Base-by-base conservation (phyloP, 2,888 invertebrate species). In the Sarcophaga carnaria region DNA sequence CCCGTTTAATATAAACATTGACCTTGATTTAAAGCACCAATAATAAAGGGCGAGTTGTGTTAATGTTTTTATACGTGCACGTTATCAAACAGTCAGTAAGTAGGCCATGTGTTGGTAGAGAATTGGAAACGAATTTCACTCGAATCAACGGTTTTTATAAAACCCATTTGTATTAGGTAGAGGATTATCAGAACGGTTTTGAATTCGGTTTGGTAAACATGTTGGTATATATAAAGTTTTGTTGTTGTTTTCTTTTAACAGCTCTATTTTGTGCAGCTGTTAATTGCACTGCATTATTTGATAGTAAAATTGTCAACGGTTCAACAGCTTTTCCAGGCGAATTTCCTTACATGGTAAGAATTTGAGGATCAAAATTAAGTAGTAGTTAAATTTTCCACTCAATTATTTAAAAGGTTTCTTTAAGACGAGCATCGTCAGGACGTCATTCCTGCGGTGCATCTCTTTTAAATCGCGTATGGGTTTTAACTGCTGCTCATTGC, bases 401-500 rank as follows among this genome's bases (percentile, higher is more conserved):
- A 14, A 62, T 54, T 60, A 37, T 67, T 12, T 10, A 6, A 37
- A 85, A 92, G 92, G 89, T 90, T 0, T 92, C 92, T 0, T 85
- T 92, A 49, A 90, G 92, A 2, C 90, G 90, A 4, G 82, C 90
- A 11, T 89, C 88, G 3, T 86, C 86, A 22, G 92, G 92, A 6
- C 90, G 89, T 20, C 93, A 93, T 70, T 89, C 89, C 2, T 93
- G 93, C 75, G 93, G 93, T 8, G 91, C 88, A 11, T 90, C 92
- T 0, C 87, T 93, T 49, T 70, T 93, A 1, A 93, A 92, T 79
- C 89, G 90, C 2, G 80, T 88, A 67, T 93, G 93, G 93, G 88
- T 90, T 4, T 85, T 93, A 14, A 93, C 93, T 1, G 93, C 93
- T 11, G 93, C 91, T 0, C 93, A 93, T 78, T 93, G 93, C 88